Conservation (phyloP, 2,888 invertebrate species). For the Nomada hirtipes region DNA sequence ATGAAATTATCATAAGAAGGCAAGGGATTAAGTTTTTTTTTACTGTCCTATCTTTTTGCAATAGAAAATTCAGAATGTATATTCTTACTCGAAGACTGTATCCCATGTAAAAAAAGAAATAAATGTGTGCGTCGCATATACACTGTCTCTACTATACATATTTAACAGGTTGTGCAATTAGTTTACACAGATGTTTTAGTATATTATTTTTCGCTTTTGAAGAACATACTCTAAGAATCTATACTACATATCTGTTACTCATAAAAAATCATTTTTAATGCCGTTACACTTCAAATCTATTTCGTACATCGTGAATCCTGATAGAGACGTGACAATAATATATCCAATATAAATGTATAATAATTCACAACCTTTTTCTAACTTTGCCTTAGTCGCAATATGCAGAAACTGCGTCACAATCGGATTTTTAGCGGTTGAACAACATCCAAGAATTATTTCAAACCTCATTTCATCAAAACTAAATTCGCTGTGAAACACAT, state of each 20-base stretch:
- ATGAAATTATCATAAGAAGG: background rate
- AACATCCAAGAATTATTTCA: conserved; percentile 37
- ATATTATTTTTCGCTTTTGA: too few relatives aligned
- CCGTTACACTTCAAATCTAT: too few relatives aligned
- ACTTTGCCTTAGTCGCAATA: conserved; percentile 4
- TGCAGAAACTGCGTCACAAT: conserved; percentile 4
- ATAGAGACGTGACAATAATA: too few relatives aligned
- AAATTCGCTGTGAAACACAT: background rate
- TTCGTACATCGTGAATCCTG: background rate
- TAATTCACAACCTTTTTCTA: background rate
- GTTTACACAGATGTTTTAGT: background rate
- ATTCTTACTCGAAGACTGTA: background rate
- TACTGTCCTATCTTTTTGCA: background rate
- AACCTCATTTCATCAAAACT: conserved; percentile 14
- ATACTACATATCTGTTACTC: too few relatives aligned
- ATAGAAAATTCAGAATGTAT: background rate
- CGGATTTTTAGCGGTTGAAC: conserved; percentile 36
- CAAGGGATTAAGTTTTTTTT: background rate
- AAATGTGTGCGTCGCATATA: background rate
- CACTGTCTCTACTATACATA: background rate
- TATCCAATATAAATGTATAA: background rate
- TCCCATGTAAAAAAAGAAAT: background rate
- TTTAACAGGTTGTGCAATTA: conserved; percentile 1
- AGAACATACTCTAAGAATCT: too few relatives aligned
- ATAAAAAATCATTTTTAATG: too few relatives aligned